These are phyloP conservation scores for Heteromurus nitidus DNA, from an alignment of 2,888 invertebrate genomes.

Conservation along the genomic window DNA sequence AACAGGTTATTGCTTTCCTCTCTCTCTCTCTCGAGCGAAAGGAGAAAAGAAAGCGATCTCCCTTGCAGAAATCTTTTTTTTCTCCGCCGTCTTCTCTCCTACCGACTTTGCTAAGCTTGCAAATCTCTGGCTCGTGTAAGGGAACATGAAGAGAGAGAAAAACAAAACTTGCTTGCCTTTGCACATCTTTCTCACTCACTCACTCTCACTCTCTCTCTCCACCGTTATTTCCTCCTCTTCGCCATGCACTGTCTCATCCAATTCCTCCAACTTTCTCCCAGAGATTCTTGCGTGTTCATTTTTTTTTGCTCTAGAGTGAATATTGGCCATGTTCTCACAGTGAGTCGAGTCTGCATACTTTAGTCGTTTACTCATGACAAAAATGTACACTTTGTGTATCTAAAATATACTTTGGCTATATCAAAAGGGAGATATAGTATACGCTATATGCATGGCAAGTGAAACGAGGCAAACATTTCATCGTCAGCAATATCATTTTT, in stretches of 20 bases:
- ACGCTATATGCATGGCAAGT: constrained; percentile 27
- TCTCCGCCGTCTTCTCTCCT: no score
- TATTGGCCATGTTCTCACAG: no score
- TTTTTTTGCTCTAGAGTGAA: not conserved
- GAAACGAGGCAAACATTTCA: constrained; percentile 57
- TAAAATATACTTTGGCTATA: not conserved
- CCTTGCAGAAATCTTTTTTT: not conserved
- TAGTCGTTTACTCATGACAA: no score
- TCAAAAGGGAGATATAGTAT: not conserved
- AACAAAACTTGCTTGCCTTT: constrained; percentile 52
- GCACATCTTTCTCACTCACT: no score
- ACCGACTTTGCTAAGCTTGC: constrained; percentile 29
- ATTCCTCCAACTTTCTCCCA: not conserved
- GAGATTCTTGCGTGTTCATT: not conserved
- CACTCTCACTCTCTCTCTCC: no score
- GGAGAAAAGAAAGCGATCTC: not conserved
- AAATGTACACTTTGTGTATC: not conserved
- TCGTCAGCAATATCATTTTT: constrained; percentile 61
- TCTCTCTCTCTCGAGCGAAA: not conserved
- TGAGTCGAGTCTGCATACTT: no score
- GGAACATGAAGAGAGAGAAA: constrained; percentile 26
- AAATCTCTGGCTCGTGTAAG: constrained; percentile 8
- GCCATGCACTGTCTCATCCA: not conserved
- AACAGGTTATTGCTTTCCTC: not conserved
- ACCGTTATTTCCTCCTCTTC: no score